Evolutionary conservation across 2,888 invertebrate genomes (phyloP), one percentile per base, ranked within the genome.

Genomic region (Eupithecia subfuscata): DNA sequence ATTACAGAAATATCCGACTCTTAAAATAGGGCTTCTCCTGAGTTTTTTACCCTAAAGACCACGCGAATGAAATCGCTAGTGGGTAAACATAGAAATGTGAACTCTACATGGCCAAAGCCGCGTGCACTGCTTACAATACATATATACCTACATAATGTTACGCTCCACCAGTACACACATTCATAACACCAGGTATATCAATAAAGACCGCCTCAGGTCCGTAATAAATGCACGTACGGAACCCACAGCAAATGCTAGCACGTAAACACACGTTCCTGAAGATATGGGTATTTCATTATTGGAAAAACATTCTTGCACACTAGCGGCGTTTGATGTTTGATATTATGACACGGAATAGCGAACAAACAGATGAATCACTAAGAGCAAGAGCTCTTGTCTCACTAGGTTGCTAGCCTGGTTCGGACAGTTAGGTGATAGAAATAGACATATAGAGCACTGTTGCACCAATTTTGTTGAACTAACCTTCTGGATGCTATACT

Each of bases 251-350:
- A 48, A 80, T 81, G 78, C 78, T 79, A 78, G 81, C 83, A 83
- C 86, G 85, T 84, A 83, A 82, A 80, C 79, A 79, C 80, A 81
- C 76, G 77, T 77, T 70, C 77, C 78, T 77, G 80, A 78, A 83
- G 80, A 79, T 80, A 81, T 78, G 77, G 80, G 83, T 84, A 84
- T 85, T 85, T 84, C 82, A 83, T 83, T 86, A 86, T 86, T 84
- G 86, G 84, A 84, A 86, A 86, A 83, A 84, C 84, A 84, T 84
- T 84, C 81, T 79, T 77, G 78, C 77, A 78, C 80, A 79, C 78
- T 74, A 37, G 48, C 43, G 74, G 63, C 75, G 70, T 78, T 75
- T 75, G 77, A 75, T 78, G 75, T 60, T 73, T 52, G 69, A 43
- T 48, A 52, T 37, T 67, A 56, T 56, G 52, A n/a, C n/a, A 70